Evolutionary conservation across 64 coral and sea anemone species (phyloP), one percentile per base, ranked within the genome.

Genomic region (Stylophora pistillata): DNA sequence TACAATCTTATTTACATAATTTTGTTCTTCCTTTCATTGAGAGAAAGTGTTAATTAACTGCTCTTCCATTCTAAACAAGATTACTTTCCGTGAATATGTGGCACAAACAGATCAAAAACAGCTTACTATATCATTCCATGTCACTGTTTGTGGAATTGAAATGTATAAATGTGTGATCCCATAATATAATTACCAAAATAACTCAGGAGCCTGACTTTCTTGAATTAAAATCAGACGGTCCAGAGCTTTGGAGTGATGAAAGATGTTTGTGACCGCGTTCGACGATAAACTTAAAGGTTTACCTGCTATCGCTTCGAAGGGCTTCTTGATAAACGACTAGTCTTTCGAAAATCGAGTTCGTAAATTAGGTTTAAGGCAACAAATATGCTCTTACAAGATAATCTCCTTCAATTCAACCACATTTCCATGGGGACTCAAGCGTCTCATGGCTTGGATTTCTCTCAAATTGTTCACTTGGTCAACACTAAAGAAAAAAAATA

Each of bases 391-490:
- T 99, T 88, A 99, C 96, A 95, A 99, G 55, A 99, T 78, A 37
- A 99, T 92, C 72, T 99, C 96, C 65, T 99, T 99, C 31, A 99
- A 75, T 23, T 95, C 93, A 30, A 99, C 90, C 1, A 99, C 93
- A 87, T 99, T 95, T 31, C 89, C 86, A 88, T 99, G 93, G 12
- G 96, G 96, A 68, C 84, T 95, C 30, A 99, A 33, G 11, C 96
- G 91, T 62, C 93, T 68, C 96, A 99, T 99, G 1, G 96, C 96
- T 79, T 99, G 96, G 6, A 99, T 92, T 82, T 99, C 96, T 74
- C 96, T 88, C 20, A 99, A 54, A 29, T 99, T 99, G 52, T 99
- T 99, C n/a, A 99, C 96, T 87, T 99, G 96, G 74, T 99, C 96
- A 81, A 99, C 71, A n/a, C 96, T 99, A 64, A 15, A 26, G 55